Evolutionary conservation across 53 echinoderm and acorn worm species (phyloP).

Genomic region (Luidia sarsii): DNA sequence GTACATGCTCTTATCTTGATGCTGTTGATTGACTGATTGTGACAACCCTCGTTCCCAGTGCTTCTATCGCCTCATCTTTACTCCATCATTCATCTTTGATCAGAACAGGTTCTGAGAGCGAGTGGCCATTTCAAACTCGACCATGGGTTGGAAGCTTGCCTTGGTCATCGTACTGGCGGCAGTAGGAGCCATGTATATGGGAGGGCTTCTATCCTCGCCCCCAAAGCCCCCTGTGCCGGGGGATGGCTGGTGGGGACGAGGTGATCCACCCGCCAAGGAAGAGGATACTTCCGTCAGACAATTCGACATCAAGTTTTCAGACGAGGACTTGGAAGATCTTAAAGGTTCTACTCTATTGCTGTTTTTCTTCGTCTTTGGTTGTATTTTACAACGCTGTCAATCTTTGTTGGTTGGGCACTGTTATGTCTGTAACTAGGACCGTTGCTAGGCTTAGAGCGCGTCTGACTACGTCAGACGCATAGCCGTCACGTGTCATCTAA

Average conservation of each 20-base stretch:
- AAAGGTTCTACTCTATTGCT: conserved; percentile 1
- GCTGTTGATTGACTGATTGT: no score
- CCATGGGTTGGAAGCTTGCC: conserved; percentile 40
- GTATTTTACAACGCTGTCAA: background rate
- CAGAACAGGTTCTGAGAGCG: no score
- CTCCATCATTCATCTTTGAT: no score
- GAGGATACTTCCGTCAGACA: conserved; percentile 64
- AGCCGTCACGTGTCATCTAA: no score
- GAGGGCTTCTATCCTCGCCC: conserved; percentile 48
- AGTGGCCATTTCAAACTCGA: background rate
- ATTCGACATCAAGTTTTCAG: conserved; percentile 57
- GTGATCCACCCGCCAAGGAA: conserved; percentile 48
- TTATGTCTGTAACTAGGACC: no score
- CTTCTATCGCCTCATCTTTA: no score
- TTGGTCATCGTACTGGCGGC: conserved; percentile 2
- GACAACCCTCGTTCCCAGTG: no score
- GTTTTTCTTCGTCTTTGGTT: background rate
- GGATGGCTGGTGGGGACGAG: conserved; percentile 90
- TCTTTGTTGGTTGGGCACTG: no score
- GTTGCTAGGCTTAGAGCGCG: no score
- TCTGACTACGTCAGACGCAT: no score
- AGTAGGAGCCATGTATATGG: conserved; percentile 11
- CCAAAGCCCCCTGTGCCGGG: conserved; percentile 66
- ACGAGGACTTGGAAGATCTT: conserved; percentile 59
- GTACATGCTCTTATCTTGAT: no score